phyloP scores from a whole-genome alignment of 2,888 invertebrate species.

The Tipula vernalis region DNA sequence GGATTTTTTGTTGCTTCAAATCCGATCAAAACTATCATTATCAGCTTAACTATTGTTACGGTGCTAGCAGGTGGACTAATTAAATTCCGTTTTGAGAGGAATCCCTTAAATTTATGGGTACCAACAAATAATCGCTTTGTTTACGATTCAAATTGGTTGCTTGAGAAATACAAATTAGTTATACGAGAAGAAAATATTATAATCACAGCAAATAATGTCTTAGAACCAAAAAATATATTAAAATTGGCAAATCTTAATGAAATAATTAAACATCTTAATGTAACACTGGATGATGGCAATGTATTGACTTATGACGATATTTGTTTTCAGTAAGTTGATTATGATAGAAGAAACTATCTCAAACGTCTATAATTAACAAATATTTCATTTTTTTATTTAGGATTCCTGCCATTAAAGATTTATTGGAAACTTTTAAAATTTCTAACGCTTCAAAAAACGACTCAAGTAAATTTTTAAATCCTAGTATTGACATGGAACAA shows the following conservation, averaged over 20 bases:
- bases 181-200: conserved; percentile 49
- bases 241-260: conserved; percentile 41
- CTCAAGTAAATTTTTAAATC: conserved; percentile 39
- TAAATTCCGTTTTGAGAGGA: conserved; percentile 54
- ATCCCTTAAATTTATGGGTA: conserved; percentile 65
- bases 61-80: background rate
- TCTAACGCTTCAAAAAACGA: background rate
- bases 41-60: background rate
- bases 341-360: background rate
- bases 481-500: conserved; percentile 42
- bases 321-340: conserved; percentile 17
- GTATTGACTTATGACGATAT: conserved; percentile 17
- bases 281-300: conserved; percentile 25
- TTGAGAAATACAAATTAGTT: conserved; percentile 50
- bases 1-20: background rate
- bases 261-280: conserved; percentile 35
- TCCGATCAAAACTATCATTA: background rate
- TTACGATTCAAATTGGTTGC: conserved; percentile 57
- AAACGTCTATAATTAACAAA: background rate
- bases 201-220: conserved; percentile 51
- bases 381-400: background rate
- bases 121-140: conserved; percentile 39
- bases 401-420: background rate
- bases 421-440: conserved; percentile 17
- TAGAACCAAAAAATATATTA: conserved; percentile 46